Evolutionary conservation across 2,113 vertebrate species (phyloP).

Genomic region (Cricetomys ansorgei): DNA sequence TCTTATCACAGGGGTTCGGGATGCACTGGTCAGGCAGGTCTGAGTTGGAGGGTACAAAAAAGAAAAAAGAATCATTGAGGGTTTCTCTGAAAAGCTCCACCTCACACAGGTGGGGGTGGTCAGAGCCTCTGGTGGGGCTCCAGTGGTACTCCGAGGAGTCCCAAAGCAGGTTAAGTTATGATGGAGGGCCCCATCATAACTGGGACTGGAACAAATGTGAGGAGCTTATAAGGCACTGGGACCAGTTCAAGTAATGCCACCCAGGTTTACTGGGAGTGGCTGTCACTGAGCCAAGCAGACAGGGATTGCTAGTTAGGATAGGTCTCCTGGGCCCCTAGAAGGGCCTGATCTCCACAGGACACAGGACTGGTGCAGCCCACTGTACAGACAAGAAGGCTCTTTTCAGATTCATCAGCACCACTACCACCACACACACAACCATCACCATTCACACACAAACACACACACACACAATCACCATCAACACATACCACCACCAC

Average conservation of each 20-base stretch:
- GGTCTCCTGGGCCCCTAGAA: not conserved
- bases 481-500: too few relatives aligned
- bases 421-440: too few relatives aligned
- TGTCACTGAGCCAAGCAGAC: fast-evolving
- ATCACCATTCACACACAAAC: too few relatives aligned
- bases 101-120: not conserved
- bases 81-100: not conserved
- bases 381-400: not conserved
- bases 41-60: slow-evolving; percentile 73
- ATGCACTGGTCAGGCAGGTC: slow-evolving; percentile 98
- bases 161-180: not conserved
- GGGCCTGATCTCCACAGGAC: not conserved
- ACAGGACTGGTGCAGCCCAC: not conserved
- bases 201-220: fast-evolving
- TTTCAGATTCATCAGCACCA: not conserved
- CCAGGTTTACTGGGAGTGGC: not conserved
- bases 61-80: not conserved
- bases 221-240: not conserved
- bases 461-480: too few relatives aligned
- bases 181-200: not conserved
- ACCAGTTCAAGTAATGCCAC: not conserved
- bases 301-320: not conserved
- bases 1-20: slow-evolving; percentile 91
- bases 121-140: not conserved
- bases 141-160: not conserved